Base-by-base conservation (phyloP, 37 sponge, comb jelly and placozoan species). In the Ianthella basta region DNA sequence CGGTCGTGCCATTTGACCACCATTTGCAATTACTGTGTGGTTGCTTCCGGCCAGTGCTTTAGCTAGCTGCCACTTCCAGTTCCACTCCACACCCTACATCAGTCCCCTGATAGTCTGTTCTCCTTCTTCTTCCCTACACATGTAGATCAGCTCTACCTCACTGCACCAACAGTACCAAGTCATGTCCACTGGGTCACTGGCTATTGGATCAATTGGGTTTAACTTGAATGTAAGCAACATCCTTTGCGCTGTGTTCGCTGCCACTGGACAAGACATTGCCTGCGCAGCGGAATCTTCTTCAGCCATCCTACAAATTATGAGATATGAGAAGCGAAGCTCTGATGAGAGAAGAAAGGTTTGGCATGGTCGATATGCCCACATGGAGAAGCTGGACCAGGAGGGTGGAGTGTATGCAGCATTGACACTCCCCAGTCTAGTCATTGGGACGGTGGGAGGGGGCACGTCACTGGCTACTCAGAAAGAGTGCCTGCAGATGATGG, bases 181-280 rank as follows among this genome's bases (percentile, higher is more conserved):
- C 3, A 44, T 44, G 50, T 44, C 50, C 50, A 44, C 50, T 3
- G 50, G 50, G 3, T 44, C 50, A 10, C 8, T 44, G 50, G 50
- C 50, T 44, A 8, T 8, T 8, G 91, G 94, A 29, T 34, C 55
- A 18, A 23, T 90, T 18, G 84, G 83, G 19, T 85, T 69, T 30
- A 88, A 55, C 23, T 68, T 83, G 55, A 90, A 90, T 59, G 72
- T 83, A 16, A 15, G 63, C 56, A 90, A 94, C 60, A 16, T 79
- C 8, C 6, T 93, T 0, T 86, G 91, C 50, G 91, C 90, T 14
- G 80, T 94, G 30, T 94, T 86, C 55, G 81, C 88, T 29, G 94
- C 94, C 36, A 94, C 94, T 72, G 94, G 94, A 32, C 94, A 94
- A 72, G 94, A 94, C 57, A 74, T 88, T 14, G 94, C 88, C 33